Conservation (phyloP, 92 coral and sea anemone species). For the Palythoa grandiflora region DNA sequence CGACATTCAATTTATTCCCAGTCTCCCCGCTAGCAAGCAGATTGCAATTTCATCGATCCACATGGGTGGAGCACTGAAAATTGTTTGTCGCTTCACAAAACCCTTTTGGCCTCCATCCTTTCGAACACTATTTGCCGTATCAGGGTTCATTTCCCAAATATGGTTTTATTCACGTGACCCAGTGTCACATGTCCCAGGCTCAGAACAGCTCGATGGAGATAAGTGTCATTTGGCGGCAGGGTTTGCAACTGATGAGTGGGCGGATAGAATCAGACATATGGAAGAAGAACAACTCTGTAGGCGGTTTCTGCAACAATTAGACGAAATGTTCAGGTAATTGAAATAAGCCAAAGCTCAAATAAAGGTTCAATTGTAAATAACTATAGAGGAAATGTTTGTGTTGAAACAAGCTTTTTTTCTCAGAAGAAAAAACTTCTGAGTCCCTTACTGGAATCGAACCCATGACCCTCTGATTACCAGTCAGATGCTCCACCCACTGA, state of each 20-base stretch:
- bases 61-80: conserved; percentile 87
- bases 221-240: conserved; percentile 91
- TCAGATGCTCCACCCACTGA: too few species aligned
- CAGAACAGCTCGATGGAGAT: conserved; percentile 43
- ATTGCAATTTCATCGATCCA: conserved; percentile 77
- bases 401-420: too few species aligned
- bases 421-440: too few species aligned
- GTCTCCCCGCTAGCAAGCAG: conserved; percentile 75
- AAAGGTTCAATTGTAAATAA: too few species aligned
- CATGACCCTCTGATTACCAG: too few species aligned
- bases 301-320: conserved; percentile 80
- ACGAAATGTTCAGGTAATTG: conserved; percentile 84
- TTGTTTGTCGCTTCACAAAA: conserved; percentile 84
- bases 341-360: background rate
- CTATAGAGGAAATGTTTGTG: too few species aligned
- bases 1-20: conserved; percentile 80
- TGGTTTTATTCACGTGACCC: conserved; percentile 93
- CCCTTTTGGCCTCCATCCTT: conserved; percentile 80
- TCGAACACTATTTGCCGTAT: background rate
- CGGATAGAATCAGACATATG: conserved; percentile 75
- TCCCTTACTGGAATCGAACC: too few species aligned
- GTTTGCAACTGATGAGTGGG: conserved; percentile 84
- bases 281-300: conserved; percentile 73
- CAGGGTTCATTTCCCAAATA: conserved; percentile 72
- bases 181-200: conserved; percentile 16